Evolutionary conservation across 2,888 invertebrate genomes (phyloP).

Genomic region (Daptonema setosum): DNA sequence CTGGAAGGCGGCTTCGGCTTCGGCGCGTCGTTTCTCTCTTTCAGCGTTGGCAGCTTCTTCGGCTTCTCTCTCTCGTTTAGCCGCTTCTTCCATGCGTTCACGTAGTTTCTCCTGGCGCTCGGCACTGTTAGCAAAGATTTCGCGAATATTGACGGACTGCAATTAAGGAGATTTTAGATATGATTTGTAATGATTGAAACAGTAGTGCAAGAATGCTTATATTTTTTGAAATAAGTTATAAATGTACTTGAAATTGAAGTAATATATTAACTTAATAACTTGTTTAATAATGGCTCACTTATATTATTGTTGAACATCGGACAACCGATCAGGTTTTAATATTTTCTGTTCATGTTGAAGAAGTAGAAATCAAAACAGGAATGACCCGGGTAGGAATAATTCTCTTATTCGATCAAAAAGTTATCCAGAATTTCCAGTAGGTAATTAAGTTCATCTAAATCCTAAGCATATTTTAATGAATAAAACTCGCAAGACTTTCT

Average conservation of each 20-base stretch:
- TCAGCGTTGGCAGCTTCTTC: not conserved
- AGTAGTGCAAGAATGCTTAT: too few relatives aligned
- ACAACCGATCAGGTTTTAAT: too few relatives aligned
- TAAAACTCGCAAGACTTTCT: too few relatives aligned
- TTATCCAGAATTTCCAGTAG: not conserved
- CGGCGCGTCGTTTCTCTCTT: not conserved
- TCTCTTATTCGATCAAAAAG: not conserved
- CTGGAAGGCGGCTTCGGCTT: constrained; percentile 4
- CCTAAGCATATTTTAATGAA: not conserved
- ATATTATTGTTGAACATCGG: too few relatives aligned
- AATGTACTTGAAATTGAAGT: too few relatives aligned
- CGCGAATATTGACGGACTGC: not conserved
- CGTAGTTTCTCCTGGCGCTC: not conserved
- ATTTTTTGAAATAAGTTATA: too few relatives aligned
- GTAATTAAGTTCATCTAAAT: not conserved
- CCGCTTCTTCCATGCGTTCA: not conserved
- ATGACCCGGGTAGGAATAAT: too few relatives aligned
- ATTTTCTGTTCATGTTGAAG: not conserved
- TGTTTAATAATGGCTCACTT: too few relatives aligned
- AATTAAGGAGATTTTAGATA: too few relatives aligned
- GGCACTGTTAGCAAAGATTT: not conserved
- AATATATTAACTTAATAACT: too few relatives aligned
- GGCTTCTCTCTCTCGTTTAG: not conserved
- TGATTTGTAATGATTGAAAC: too few relatives aligned
- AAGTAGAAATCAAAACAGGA: too few relatives aligned